Base-by-base conservation (phyloP, 1,140 invertebrate genomes). In the Zaprionus vittiger region DNA sequence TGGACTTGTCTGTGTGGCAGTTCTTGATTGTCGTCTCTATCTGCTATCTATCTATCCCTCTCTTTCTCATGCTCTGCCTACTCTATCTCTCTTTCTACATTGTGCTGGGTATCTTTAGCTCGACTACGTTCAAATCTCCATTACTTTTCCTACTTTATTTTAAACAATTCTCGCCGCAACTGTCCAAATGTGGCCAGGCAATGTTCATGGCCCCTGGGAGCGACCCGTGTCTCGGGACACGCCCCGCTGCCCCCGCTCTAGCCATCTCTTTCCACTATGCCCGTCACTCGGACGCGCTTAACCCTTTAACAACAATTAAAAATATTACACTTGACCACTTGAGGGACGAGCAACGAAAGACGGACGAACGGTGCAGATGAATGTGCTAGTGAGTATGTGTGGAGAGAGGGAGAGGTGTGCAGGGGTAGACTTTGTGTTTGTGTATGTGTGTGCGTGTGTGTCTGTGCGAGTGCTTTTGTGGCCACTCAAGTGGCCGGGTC, bases 251-350 rank as follows among this genome's bases (percentile, higher is more conserved):
- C 14, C n/a, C 7, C 41, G 6, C 41, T 17, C n/a, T n/a, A 7
- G 2, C 6, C 41, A n/a, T 2, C 41, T 44, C 7, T n/a, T 38
- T 38, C 15, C n/a, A 6, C 41, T 9, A 2, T 9, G 41, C 41
- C 41, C 2, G 41, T 47, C 41, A 47, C 41, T 47, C 41, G 41
- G 41, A 47, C n/a, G 62, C 59, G 75, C 85, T 89, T 90, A 89
- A 89, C 71, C 84, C 85, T 84, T 89, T 77, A 84, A 84, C 85
- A 90, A 90, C 84, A 89, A 89, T 89, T 89, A 90, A 90, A 87
- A 81, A 90, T 89, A 81, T 81, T 84, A 69, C 75, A 72, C 59
- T 64, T 73, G 70, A 83, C 73, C 69, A 72, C 64, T 37, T 37
- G 59, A 57, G 75, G 12, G 22, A 9, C 64, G 47, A 15, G 52